These are phyloP conservation scores for Pedionomus torquatus DNA, from an alignment of 2,113 vertebrate species.

Conservation along the genomic window DNA sequence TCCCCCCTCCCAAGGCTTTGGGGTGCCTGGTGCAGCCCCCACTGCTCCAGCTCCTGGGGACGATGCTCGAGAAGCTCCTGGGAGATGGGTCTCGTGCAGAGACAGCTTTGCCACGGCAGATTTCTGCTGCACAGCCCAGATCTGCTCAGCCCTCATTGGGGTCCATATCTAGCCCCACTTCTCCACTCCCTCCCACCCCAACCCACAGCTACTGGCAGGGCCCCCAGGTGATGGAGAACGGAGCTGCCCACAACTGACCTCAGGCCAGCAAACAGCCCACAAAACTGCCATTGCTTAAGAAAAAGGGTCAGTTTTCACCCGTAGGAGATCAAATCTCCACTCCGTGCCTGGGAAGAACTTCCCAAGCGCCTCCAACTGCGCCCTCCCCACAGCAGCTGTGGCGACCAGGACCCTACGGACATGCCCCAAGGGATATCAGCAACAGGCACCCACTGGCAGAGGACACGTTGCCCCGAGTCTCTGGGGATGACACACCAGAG, in stretches of 20 bases:
- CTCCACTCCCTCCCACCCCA: not conserved
- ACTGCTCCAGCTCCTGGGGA: not conserved
- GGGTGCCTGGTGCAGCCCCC: not conserved
- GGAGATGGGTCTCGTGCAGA: not conserved
- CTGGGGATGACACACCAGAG: too few relatives aligned
- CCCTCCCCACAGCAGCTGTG: not conserved
- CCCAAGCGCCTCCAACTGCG: fast-evolving
- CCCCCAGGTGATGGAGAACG: not conserved
- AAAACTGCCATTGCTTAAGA: fast-evolving
- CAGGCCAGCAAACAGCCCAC: not conserved
- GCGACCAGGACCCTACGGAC: not conserved
- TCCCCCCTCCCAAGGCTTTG: fast-evolving
- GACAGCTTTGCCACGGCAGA: fast-evolving
- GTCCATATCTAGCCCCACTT: not conserved
- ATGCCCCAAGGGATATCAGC: not conserved
- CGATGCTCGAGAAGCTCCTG: fast-evolving
- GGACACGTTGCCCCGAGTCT: fast-evolving
- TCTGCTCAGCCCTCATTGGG: not conserved
- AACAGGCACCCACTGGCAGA: not conserved
- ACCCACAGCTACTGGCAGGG: not conserved
- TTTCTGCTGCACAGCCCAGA: not conserved
- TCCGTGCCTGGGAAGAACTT: not conserved
- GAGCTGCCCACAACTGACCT: not conserved
- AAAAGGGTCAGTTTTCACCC: not conserved
- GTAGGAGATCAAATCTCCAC: fast-evolving